Base-by-base conservation (phyloP, 2,888 invertebrate genomes). In the Pherbina coryleti region DNA sequence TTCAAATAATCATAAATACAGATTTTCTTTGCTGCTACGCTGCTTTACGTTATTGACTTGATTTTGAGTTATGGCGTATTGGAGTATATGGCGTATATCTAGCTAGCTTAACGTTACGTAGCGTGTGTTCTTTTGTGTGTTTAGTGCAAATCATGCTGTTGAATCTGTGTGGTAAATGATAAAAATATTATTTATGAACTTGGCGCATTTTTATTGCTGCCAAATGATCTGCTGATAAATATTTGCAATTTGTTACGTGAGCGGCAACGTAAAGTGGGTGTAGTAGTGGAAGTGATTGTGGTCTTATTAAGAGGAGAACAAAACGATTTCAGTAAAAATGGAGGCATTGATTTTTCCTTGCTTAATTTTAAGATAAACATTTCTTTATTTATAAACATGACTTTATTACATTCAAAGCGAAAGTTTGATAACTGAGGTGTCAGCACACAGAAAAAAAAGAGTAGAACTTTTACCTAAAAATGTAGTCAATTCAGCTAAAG, bases 1-100 rank as follows among this genome's bases (percentile, higher is more conserved):
- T 82, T 82, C 80, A 77, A 79, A 80, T 80, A 81, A 80, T 78
- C 80, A 78, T 79, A 79, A 82, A 80, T 77, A 78, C 37, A 72
- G 79, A 80, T 79, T 79, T 80, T 73, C 60, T 28, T 25, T 28
- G 62, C 14, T 14, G 5, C 19, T 19, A 66, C 31, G 25, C 51
- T 28, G 7, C 22, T 28, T 60, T 14, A 14, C 31, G 37, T 25
- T 37, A 31, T 37, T n/a, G 72, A 51, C 25, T 57, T 37, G 37
- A 64, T 55, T 64, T 11, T 49, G 51, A 25, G 51, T 74, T 64
- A 73, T 37, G 22, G 28, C 49, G 28, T 9, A 57, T 64, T 31
- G 62, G 31, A 51, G 49, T 37, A 51, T 66, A 51, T 66, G 34
- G 49, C 57, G 49, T 25, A 5, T 49, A 28, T 9, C 72, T n/a